Conservation (phyloP, 2,113 vertebrate genomes). For the Forbesichthys agassizii region DNA sequence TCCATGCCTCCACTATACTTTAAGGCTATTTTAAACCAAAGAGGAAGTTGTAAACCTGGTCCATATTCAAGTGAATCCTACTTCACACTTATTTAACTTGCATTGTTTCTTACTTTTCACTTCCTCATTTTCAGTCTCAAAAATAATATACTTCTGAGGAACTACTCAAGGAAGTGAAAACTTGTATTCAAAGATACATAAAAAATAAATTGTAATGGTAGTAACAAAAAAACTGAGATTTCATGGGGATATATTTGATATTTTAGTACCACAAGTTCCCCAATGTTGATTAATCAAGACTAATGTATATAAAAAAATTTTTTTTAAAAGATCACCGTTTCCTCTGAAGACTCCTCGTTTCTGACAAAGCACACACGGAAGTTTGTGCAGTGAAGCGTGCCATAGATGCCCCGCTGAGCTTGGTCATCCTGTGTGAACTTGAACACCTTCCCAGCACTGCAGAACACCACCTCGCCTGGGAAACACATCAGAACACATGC, state of each 20-base stretch:
- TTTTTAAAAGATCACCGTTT: slow-evolving; percentile 65
- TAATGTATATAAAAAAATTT: not conserved
- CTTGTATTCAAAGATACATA: no score
- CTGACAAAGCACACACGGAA: slow-evolving; percentile 86
- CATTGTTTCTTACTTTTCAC: not conserved
- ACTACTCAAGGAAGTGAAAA: no score
- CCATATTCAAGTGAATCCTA: not conserved
- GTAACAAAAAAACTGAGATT: not conserved
- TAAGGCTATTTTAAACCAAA: no score
- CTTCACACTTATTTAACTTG: slow-evolving; percentile 21
- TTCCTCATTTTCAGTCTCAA: slow-evolving; percentile 26
- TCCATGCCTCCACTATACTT: no score
- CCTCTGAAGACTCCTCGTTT: slow-evolving; percentile 72
- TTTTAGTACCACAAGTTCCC: no score
- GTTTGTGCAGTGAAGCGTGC: slow-evolving; percentile 86
- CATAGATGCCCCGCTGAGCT: slow-evolving; percentile 80
- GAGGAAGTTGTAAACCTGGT: no score
- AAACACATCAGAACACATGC: not conserved
- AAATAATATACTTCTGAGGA: not conserved
- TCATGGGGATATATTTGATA: not conserved
- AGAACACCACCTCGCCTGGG: slow-evolving; percentile 85
- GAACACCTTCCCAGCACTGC: slow-evolving; percentile 82
- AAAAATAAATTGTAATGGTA: no score
- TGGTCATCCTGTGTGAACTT: slow-evolving; percentile 83
- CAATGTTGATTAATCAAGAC: no score